Conservation (phyloP, 1,140 invertebrate genomes). For the Atta cephalotes region DNA sequence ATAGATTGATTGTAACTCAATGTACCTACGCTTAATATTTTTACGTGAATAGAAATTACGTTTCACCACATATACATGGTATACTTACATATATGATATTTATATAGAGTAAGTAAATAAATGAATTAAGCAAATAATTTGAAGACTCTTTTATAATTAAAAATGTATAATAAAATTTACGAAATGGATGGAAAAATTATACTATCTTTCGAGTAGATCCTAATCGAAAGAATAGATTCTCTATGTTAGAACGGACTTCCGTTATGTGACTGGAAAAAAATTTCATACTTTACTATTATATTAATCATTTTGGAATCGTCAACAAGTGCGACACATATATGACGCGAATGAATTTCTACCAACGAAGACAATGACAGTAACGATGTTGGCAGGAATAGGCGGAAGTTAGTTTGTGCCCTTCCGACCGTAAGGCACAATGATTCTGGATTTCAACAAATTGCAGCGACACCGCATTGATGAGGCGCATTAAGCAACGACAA, state of each 20-base stretch:
- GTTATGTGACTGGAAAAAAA: slow-evolving; percentile 80
- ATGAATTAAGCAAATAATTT: not conserved
- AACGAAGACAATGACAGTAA: slow-evolving; percentile 38
- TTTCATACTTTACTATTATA: slow-evolving; percentile 79
- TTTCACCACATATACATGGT: no score
- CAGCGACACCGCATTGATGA: slow-evolving; percentile 51
- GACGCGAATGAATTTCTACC: slow-evolving; percentile 59
- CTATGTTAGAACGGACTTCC: slow-evolving; percentile 56
- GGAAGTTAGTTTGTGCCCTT: slow-evolving; percentile 68
- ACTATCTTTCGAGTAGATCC: not conserved
- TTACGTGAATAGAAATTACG: not conserved
- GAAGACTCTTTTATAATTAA: not conserved
- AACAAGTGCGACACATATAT: slow-evolving; percentile 58
- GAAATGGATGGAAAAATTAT: no score
- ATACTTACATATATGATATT: no score
- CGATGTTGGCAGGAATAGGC: slow-evolving; percentile 18
- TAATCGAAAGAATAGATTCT: slow-evolving; percentile 6
- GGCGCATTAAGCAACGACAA: slow-evolving; percentile 62
- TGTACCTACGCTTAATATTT: not conserved
- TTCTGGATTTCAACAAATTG: slow-evolving; percentile 70
- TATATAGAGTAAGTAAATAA: not conserved
- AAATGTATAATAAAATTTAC: not conserved
- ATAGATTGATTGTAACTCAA: not conserved
- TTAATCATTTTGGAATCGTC: slow-evolving; percentile 77
- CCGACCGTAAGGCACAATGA: slow-evolving; percentile 33